Evolutionary conservation across 2,113 vertebrate species (phyloP), one percentile per base, ranked within the genome.

Genomic region (Bagarius yarrelli): DNA sequence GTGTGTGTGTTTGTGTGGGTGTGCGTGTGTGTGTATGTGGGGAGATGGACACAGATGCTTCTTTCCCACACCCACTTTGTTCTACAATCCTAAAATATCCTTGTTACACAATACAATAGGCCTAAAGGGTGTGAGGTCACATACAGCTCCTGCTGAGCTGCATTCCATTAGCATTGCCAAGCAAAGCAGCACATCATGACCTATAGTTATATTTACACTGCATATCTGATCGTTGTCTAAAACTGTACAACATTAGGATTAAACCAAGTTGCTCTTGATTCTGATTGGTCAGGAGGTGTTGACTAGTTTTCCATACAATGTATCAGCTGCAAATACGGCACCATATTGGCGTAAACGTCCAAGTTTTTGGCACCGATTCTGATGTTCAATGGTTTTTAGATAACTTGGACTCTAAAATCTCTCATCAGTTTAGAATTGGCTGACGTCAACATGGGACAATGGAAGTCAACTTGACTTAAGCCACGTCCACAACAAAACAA

Each of bases 121-220:
- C 3, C 60, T 77, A 77, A 47, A 52, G n/a, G 11, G 44, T 59
- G 32, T 21, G 18, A 50, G 57, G 16, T 40, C 53, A 9, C 67
- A 75, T 21, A 55, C 53, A 55, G 36, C 47, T 53, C 60, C n/a
- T 63, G 56, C 44, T 60, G 8, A 32, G 34, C 76, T 32, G 27
- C 60, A 78, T 78, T 66, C 47, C 61, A 78, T 36, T 53, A 50
- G 27, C 60, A 66, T 78, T 78, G 47, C 61, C 32, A 55, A 78
- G 61, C 47, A 34, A 78, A 64, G 44, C 44, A 78, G 6, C 30
- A 32, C 59, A 77, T 61, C 73, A 44, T 76, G 55, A 40, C 34
- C 55, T 59, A 44, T 25, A 59, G 55, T 44, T 76, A 59, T 57
- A 76, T 44, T 25, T 40, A 59, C 8, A 25, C 12, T 2, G 8